Evolutionary conservation across 2,888 invertebrate genomes (phyloP).

Genomic region (Hydriomena furcata): DNA sequence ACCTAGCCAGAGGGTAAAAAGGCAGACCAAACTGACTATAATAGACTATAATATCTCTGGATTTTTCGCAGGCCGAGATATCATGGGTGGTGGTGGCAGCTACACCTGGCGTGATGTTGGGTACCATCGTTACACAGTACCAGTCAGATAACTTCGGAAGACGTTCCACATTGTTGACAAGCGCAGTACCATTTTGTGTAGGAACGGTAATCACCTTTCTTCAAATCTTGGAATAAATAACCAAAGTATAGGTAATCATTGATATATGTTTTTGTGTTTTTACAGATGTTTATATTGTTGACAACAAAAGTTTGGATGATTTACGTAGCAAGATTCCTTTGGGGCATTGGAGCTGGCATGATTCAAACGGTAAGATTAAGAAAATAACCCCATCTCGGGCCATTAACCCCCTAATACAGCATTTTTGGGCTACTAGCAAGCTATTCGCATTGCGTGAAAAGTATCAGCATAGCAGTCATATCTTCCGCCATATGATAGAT

Average conservation of each 20-base stretch:
- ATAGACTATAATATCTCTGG: not conserved
- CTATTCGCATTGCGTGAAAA: no score
- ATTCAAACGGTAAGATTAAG: conserved; percentile 52
- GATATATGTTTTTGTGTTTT: conserved; percentile 22
- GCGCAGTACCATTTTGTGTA: conserved; percentile 51
- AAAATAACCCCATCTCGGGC: no score
- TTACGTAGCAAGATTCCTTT: conserved; percentile 68
- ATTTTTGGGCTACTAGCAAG: no score
- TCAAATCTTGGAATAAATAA: no score
- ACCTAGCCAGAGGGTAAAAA: no score
- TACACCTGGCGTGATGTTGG: conserved; percentile 54
- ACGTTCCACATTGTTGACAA: conserved; percentile 51
- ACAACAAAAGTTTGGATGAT: conserved; percentile 67
- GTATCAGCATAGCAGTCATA: no score
- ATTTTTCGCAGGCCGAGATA: conserved; percentile 48
- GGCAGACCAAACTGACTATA: no score
- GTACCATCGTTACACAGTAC: conserved; percentile 53
- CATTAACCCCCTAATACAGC: no score
- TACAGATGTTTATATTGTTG: conserved; percentile 63
- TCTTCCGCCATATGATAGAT: no score
- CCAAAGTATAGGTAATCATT: no score
- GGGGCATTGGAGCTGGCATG: conserved; percentile 76
- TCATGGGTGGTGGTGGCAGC: conserved; percentile 57
- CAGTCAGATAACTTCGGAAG: conserved; percentile 57
- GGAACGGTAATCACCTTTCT: conserved; percentile 55